Conservation (phyloP, 2,797 vertebrate species). For the Glyptemys insculpta region DNA sequence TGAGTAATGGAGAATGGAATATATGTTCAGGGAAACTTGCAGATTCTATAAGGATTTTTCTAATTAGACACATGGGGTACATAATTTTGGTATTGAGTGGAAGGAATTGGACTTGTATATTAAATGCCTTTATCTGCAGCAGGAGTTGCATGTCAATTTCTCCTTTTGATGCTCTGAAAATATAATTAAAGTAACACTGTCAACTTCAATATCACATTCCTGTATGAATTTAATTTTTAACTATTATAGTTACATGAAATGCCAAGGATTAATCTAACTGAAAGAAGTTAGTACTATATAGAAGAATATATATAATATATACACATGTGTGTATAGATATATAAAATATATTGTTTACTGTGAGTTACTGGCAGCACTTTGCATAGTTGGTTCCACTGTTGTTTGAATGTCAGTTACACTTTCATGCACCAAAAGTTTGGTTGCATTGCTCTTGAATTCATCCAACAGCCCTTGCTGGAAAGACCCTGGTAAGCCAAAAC, state of each 20-base stretch:
- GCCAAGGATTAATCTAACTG: background rate
- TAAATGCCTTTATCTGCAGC: slow-evolving; percentile 19
- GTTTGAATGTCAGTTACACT: too few species aligned
- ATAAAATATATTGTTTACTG: too few species aligned
- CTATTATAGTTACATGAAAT: background rate
- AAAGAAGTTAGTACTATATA: background rate
- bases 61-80: slow-evolving; percentile 34
- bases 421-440: too few species aligned
- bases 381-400: too few species aligned
- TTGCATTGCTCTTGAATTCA: background rate
- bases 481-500: background rate
- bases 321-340: too few species aligned
- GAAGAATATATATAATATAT: background rate
- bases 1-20: slow-evolving; percentile 26
- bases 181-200: slow-evolving; percentile 15
- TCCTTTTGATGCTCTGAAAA: slow-evolving; percentile 1
- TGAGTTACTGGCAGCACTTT: too few species aligned
- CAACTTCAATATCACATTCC: background rate
- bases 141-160: background rate
- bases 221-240: slow-evolving; percentile 26
- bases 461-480: background rate
- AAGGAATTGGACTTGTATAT: slow-evolving; percentile 50
- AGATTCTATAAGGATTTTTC: slow-evolving; percentile 20
- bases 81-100: slow-evolving; percentile 50
- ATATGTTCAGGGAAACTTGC: slow-evolving; percentile 25